These are phyloP conservation scores for Enteromius unitaeniatus DNA, from an alignment of 2,797 vertebrate genomes.

Conservation along the genomic window DNA sequence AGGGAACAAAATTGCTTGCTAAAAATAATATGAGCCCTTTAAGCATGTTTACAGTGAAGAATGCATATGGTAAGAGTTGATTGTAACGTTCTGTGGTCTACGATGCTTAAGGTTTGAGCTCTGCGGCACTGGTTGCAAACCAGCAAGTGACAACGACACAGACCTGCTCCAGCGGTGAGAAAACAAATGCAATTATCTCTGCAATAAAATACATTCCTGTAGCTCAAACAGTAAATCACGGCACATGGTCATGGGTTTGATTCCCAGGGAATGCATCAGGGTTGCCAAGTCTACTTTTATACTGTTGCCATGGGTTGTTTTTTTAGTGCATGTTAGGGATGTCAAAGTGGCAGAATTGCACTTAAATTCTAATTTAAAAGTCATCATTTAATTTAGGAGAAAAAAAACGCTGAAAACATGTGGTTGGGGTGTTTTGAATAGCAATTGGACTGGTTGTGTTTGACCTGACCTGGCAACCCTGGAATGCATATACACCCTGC, in stretches of 20 bases:
- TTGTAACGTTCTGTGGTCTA: not conserved
- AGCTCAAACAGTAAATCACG: not conserved
- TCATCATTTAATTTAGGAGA: too few relatives aligned
- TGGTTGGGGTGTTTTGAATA: too few relatives aligned
- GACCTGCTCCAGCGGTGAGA: constrained; percentile 87
- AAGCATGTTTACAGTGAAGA: not conserved
- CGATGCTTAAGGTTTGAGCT: constrained; percentile 79
- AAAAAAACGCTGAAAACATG: too few relatives aligned
- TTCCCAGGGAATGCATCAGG: constrained; percentile 25
- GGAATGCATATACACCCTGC: not conserved
- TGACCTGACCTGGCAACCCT: not conserved
- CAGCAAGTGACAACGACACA: constrained; percentile 90
- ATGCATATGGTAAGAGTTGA: not conserved
- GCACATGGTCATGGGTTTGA: not conserved
- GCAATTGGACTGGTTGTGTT: too few relatives aligned
- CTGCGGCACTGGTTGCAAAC: constrained; percentile 90
- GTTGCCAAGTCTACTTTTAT: not conserved
- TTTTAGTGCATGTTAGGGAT: not conserved
- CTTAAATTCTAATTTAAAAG: not conserved
- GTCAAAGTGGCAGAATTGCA: not conserved
- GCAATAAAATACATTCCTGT: not conserved
- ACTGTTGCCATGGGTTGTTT: not conserved
- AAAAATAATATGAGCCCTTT: not conserved
- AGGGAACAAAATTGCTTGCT: not conserved
- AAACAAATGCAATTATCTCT: not conserved